phyloP scores from a whole-genome alignment of 2,888 invertebrate genomes.

The Mythimna pallens region DNA sequence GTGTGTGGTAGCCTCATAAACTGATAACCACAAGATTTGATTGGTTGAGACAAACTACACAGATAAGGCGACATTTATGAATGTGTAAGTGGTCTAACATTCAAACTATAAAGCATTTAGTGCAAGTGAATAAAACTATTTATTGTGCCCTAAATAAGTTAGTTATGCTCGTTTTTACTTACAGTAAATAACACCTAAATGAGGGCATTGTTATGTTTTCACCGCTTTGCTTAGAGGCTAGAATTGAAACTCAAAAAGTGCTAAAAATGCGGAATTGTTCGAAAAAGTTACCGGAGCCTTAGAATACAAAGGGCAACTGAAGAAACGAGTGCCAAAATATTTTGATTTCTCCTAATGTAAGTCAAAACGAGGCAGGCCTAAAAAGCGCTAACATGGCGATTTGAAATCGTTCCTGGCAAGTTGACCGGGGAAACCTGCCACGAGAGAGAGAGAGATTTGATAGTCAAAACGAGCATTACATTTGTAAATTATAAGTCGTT shows the following conservation, averaged over 20 bases:
- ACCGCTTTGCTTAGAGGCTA: background rate
- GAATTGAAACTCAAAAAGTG: background rate
- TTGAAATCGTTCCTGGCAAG: no score
- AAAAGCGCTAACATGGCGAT: no score
- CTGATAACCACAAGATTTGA: background rate
- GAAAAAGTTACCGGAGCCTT: no score
- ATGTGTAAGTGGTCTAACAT: constrained; percentile 4
- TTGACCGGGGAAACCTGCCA: no score
- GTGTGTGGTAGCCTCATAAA: no score
- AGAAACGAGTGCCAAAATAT: no score
- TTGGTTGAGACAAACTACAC: background rate
- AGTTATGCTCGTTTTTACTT: background rate
- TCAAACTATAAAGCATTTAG: constrained; percentile 13
- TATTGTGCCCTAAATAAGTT: background rate
- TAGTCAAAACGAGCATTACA: background rate
- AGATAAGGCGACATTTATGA: constrained; percentile 9
- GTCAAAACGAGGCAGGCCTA: background rate
- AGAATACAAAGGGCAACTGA: no score
- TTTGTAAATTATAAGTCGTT: constrained; percentile 2
- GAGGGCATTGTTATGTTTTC: background rate
- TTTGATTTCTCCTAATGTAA: background rate
- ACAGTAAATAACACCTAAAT: background rate
- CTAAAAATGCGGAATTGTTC: background rate
- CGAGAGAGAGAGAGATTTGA: no score
- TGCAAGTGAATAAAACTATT: constrained; percentile 14